These are phyloP conservation scores for Ditula angustiorana DNA, from an alignment of 2,888 invertebrate genomes.

Conservation along the genomic window DNA sequence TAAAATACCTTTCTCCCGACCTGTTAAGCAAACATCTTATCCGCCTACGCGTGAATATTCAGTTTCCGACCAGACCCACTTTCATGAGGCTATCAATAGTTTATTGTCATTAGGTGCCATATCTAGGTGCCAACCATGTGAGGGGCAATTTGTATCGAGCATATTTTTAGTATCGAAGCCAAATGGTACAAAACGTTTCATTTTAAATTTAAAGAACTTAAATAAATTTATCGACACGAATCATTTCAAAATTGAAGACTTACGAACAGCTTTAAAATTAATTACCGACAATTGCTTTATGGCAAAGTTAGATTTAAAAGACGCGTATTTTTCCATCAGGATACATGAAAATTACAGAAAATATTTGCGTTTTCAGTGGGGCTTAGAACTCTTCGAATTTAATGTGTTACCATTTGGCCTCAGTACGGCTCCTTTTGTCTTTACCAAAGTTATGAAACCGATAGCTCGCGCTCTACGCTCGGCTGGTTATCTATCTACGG, in stretches of 20 bases:
- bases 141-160: neutral
- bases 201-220: neutral
- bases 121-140: neutral
- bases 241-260: neutral
- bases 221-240: neutral
- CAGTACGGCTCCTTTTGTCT: neutral
- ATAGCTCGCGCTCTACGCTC: conserved; percentile 1
- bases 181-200: neutral
- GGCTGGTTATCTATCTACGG: neutral
- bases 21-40: neutral
- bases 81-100: neutral
- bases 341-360: neutral
- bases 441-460: conserved; percentile 2
- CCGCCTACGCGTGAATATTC: neutral
- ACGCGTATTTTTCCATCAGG: neutral
- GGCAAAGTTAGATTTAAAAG: neutral
- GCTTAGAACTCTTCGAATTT: neutral
- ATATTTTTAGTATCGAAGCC: neutral
- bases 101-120: neutral
- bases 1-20: neutral
- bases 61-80: neutral
- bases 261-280: neutral
- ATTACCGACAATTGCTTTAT: neutral
- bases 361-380: neutral
- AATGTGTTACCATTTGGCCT: neutral